A percentile compares a stretch with the other conserved stretches of the same genome.
These are phyloP conservation scores for Stylophora pistillata DNA, from an alignment of 64 coral and sea anemone species.

Conservation along the genomic window DNA sequence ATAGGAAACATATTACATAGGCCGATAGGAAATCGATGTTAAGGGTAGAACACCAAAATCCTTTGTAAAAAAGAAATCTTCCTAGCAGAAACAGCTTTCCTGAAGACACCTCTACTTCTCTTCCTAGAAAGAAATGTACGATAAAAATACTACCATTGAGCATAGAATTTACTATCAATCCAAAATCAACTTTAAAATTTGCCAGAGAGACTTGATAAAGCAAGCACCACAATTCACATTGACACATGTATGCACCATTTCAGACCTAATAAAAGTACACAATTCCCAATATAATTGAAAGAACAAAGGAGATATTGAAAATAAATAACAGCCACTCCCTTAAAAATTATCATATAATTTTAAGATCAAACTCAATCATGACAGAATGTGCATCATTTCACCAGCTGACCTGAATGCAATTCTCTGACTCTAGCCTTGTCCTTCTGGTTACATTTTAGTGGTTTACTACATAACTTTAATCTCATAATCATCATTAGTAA, in stretches of 20 bases:
- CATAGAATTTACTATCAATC: neutral
- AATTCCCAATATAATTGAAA: too few species aligned
- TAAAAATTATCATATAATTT: too few species aligned
- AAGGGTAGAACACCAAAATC: neutral
- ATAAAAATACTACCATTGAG: neutral
- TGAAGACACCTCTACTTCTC: neutral
- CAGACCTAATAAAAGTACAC: too few species aligned
- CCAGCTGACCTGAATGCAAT: neutral
- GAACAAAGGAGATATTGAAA: too few species aligned
- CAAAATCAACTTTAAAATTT: neutral
- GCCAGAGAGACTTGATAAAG: too few species aligned
- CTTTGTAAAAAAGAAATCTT: neutral
- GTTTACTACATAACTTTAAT: constrained; percentile 20
- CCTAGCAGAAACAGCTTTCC: neutral
- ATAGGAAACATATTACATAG: neutral
- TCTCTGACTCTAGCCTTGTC: neutral
- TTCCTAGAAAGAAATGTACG: constrained; percentile 25
- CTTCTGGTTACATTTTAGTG: constrained; percentile 13
- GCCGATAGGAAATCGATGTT: neutral
- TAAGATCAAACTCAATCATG: neutral
- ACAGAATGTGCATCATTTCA: neutral
- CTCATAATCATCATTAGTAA: constrained; percentile 30
- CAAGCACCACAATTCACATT: too few species aligned
- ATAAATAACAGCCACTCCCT: too few species aligned
- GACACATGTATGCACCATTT: too few species aligned